Base-by-base conservation (phyloP, 2,113 vertebrate genomes). In the Toxotes jaculatrix region DNA sequence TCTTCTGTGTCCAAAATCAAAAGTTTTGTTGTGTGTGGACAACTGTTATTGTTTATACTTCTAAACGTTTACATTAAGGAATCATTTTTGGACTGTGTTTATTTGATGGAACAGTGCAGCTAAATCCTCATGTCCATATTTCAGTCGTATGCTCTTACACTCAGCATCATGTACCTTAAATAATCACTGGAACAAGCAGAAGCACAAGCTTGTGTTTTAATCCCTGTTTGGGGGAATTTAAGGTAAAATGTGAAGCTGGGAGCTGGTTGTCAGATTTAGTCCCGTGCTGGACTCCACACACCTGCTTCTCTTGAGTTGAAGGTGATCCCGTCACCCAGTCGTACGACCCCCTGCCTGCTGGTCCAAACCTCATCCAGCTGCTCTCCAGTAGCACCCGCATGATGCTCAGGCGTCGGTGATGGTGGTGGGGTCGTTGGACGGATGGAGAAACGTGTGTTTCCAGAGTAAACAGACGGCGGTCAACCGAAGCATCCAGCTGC, bases 301-400 rank as follows among this genome's bases (percentile, higher is more conserved):
- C 97, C 97, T 97, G 94, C 64, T 96, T 94, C 84, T 97, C 96
- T 88, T 78, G 90, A 12, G 95, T 84, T 0, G 93, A 82, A 0
- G 96, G 94, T 36, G 96, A 93, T 5, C 94, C 96, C 2, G 97
- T 96, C 83, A 96, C 87, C 97, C 97, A 97, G 93, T 98, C 96
- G 11, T 97, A 96, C 0, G 93, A 95, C 14, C 96, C 97, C 47
- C 97, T 90, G 79, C 96, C 96, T 4, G 97, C 97, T 0, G 97
- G 97, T 81, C 97, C 97, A 36, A 97, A 98, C 93, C 95, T 93
- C 84, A 93, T 96, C 97, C 96, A 97, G 95, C 95, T 97, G 96
- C 96, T 97, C 80, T 96, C 95, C 89, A 95, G 63, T 65, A 97
- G 93, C 83, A 61, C 87, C 83, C 94, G 92, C 97, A 97, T 98